phyloP scores from a whole-genome alignment of 2,888 invertebrate genomes.

The Apotomis betuletana region DNA sequence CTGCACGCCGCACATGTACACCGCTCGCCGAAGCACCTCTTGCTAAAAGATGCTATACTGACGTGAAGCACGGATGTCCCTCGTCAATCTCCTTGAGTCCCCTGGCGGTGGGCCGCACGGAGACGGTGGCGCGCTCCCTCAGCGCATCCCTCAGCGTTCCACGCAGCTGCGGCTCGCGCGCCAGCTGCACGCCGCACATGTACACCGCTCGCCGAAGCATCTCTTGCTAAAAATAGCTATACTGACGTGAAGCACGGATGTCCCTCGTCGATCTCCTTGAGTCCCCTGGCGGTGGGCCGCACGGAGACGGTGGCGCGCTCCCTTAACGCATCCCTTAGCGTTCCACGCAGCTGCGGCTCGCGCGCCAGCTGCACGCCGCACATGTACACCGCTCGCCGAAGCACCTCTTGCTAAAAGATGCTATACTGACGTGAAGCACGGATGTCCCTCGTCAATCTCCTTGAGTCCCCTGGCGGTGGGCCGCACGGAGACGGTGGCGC shows the following conservation, averaged over 20 bases:
- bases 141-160: conserved; percentile 93
- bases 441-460: conserved; percentile 97
- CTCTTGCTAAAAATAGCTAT: not conserved
- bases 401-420: no score
- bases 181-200: conserved; percentile 97
- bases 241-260: conserved; percentile 90
- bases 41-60: no score
- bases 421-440: conserved; percentile 86
- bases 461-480: conserved; percentile 97
- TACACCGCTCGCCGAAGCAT: conserved; percentile 96
- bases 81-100: conserved; percentile 98
- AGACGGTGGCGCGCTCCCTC: conserved; percentile 93
- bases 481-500: conserved; percentile 90
- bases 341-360: conserved; percentile 94
- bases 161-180: conserved; percentile 94
- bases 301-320: conserved; percentile 93
- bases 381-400: conserved; percentile 96
- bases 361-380: conserved; percentile 96
- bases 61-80: conserved; percentile 92
- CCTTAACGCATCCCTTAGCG: conserved; percentile 92
- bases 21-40: conserved; percentile 95
- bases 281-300: conserved; percentile 93
- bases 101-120: conserved; percentile 92
- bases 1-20: conserved; percentile 97
- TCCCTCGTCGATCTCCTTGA: conserved; percentile 97